phyloP scores from a whole-genome alignment of 2,888 invertebrate species.

The Sussaba pulchella region DNA sequence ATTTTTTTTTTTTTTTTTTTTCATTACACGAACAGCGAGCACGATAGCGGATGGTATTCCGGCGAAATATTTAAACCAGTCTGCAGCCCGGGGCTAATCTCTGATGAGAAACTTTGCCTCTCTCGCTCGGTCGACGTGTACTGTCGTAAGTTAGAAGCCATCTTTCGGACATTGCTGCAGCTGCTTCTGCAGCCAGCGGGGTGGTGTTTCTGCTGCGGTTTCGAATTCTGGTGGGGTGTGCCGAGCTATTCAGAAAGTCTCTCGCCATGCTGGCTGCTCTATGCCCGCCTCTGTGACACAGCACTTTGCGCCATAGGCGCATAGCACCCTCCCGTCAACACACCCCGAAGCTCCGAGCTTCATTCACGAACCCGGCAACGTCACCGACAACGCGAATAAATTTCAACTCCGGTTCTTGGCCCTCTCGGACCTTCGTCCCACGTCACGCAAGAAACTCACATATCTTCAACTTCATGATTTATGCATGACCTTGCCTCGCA shows the following conservation, averaged over 20 bases:
- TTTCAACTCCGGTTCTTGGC: constrained; percentile 49
- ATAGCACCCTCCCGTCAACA: constrained; percentile 57
- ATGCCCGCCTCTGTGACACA: constrained; percentile 19
- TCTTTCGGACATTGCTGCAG: constrained; percentile 52
- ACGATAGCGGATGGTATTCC: constrained; percentile 70
- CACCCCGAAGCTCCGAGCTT: constrained; percentile 42
- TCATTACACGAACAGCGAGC: constrained; percentile 58
- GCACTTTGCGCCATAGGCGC: constrained; percentile 58
- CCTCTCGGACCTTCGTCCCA: not conserved
- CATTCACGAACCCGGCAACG: constrained; percentile 49
- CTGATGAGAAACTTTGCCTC: constrained; percentile 77
- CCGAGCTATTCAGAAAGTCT: constrained; percentile 62
- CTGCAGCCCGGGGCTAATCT: constrained; percentile 77
- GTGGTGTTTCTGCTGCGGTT: constrained; percentile 31
- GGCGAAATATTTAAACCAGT: constrained; percentile 79
- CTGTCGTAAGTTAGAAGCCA: constrained; percentile 67
- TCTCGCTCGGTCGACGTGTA: constrained; percentile 68
- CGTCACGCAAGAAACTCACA: constrained; percentile 18
- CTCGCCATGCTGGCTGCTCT: constrained; percentile 40
- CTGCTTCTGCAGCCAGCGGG: constrained; percentile 20
- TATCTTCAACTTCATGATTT: constrained; percentile 28
- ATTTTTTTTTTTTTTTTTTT: constrained; percentile 39
- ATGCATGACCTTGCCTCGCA: constrained; percentile 4
- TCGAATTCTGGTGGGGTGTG: constrained; percentile 36
- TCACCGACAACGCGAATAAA: constrained; percentile 49